Base-by-base conservation (phyloP, 2,113 vertebrate species). In the Passerina amoena region DNA sequence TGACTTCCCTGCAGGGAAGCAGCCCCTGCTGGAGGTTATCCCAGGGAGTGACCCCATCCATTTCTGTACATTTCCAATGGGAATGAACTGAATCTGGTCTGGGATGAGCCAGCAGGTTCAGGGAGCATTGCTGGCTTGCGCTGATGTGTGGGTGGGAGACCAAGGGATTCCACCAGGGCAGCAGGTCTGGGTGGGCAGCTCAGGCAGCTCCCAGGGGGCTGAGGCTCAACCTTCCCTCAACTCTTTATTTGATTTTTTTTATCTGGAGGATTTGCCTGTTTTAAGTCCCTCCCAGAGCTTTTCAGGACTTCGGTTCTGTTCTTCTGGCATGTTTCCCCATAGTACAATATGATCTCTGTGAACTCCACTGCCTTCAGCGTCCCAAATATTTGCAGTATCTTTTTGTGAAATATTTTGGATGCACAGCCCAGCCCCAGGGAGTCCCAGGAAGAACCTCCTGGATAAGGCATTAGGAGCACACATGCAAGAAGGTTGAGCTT, bases 351-450 rank as follows among this genome's bases (percentile, higher is more conserved):
- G 7, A 90, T 77, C 59, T 42, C 54, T 73, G 50, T 86, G 94
- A 97, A 90, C 71, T 94, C 31, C 75, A 19, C 75, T 57, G 94
- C 76, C 75, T 94, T 83, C 64, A 90, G 63, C 56, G 70, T 93
- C 85, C 89, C 85, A 97, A 90, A 92, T 92, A 96, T 86, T 96
- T 93, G 33, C 82, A 92, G 68, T 92, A 94, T 94, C 94, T 90
- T 93, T 90, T 45, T 90, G 50, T 77, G 90, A 57, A 95, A 82
- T 90, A 63, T 57, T 96, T 88, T 92, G 82, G 66, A 92, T 88
- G 82, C 23, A 17, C 63, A 90, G 25, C 71, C 35, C 9, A 88
- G 71, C 88, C 82, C 79, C 88, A 54, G 88, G 84, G 82, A 96
- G 92, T 53, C 92, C 88, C 7, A 4, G 88, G 92, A 95, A 95